Base-by-base conservation (phyloP, 2,888 invertebrate species). In the Bombyx huttoni region DNA sequence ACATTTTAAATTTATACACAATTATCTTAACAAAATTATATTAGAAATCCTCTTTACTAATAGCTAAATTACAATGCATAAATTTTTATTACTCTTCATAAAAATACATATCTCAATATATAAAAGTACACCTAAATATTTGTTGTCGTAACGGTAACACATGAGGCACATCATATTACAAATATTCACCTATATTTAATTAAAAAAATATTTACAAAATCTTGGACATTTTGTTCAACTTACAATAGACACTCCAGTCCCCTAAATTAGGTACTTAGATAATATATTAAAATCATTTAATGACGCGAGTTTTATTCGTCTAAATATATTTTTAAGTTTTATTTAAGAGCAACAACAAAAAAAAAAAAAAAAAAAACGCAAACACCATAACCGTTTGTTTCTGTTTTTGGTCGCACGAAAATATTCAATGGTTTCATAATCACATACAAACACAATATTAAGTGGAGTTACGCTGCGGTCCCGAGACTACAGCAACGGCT, bases 11-110 rank as follows among this genome's bases (percentile, higher is more conserved):
- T 72, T 65, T 81, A 75, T 78, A 79, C 70, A 75, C 70, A 77
- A 74, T 75, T 76, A 79, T 68, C 84, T 86, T 85, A 87, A 87
- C 86, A 85, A 82, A 24, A 81, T 86, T 85, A 87, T 86, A 86
- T 86, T 87, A 86, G 40, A 69, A 64, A 76, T 73, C 73, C 72
- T 83, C 82, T 87, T 81, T 83, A 40, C 12, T 40, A 82, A 82
- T 64, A 79, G 67, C 83, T 86, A 84, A 77, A 75, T 80, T 84
- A 86, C 84, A 81, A 78, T 78, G 83, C 81, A 80, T 85, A 85
- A 78, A 78, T 75, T 80, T 76, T 81, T 75, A 73, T 78, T 78
- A 71, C 68, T 51, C 40, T 67, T 60, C 76, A 80, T 76, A 78
- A 82, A 85, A 86, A 86, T 84, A 86, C 83, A 84, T 81, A 81